These are phyloP conservation scores for Sminthurinus signatus DNA, from an alignment of 1,140 invertebrate genomes.

Conservation along the genomic window DNA sequence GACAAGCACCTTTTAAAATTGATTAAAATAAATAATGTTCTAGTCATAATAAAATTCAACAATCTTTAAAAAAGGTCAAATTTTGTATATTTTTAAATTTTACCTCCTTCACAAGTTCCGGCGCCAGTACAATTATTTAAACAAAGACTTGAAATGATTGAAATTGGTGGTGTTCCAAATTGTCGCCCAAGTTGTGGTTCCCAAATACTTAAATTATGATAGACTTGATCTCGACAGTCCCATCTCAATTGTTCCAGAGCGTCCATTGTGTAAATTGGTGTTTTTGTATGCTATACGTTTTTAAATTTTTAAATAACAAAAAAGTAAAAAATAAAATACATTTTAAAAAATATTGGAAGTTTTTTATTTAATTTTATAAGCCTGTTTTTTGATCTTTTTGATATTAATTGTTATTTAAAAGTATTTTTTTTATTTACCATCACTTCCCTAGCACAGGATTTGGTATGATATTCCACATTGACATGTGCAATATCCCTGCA, in stretches of 20 bases:
- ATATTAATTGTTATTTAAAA: too few species aligned
- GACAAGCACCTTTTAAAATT: conserved; percentile 26
- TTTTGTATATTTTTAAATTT: neutral
- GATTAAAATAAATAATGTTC: too few species aligned
- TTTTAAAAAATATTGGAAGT: too few species aligned
- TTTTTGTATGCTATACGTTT: conserved; percentile 30
- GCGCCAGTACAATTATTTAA: conserved; percentile 35
- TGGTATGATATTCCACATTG: conserved; percentile 34
- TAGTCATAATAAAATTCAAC: too few species aligned
- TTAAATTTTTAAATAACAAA: too few species aligned
- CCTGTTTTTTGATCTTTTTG: too few species aligned
- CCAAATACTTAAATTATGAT: conserved; percentile 39
- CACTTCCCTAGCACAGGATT: conserved; percentile 30
- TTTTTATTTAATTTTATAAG: too few species aligned
- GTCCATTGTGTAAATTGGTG: conserved; percentile 30
- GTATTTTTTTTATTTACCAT: too few species aligned
- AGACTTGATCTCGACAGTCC: conserved; percentile 40
- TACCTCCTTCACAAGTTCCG: conserved; percentile 37
- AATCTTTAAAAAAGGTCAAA: neutral
- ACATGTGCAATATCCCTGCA: conserved; percentile 36
- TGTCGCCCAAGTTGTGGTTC: conserved; percentile 39
- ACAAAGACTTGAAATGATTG: conserved; percentile 36
- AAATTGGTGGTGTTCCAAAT: conserved; percentile 37
- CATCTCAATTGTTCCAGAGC: conserved; percentile 37
- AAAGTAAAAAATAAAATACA: too few species aligned